Percentiles rank a stretch among this genome's conserved stretches.
These are phyloP conservation scores for Virgularia gustaviana DNA, from an alignment of 92 coral and sea anemone genomes.

Conservation along the genomic window DNA sequence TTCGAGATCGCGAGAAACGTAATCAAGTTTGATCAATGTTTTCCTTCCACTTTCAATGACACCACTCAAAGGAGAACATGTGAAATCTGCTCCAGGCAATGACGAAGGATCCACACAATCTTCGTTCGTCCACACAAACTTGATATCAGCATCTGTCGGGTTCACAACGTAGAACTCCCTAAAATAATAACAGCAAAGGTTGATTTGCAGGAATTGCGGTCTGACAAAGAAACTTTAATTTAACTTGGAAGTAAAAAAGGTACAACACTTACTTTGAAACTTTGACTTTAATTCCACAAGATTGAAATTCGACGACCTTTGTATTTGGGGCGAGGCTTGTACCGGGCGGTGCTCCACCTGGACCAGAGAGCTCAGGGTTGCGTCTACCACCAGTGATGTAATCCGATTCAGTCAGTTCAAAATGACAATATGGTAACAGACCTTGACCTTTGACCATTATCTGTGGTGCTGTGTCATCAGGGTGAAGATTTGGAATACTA, in stretches of 20 bases:
- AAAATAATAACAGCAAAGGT: too few relatives aligned
- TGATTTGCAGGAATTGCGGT: neutral
- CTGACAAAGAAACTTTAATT: neutral
- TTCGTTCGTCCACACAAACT: constrained; percentile 86
- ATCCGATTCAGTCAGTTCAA: constrained; percentile 90
- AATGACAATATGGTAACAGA: constrained; percentile 94
- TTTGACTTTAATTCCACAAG: constrained; percentile 93
- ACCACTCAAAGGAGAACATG: constrained; percentile 70
- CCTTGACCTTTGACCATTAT: constrained; percentile 77
- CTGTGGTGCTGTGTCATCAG: constrained; percentile 54
- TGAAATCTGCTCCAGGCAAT: constrained; percentile 72
- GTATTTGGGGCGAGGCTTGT: constrained; percentile 93
- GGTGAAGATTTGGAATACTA: constrained; percentile 73
- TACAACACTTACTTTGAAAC: constrained; percentile 62
- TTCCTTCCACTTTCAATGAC: constrained; percentile 87
- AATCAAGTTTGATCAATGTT: constrained; percentile 79
- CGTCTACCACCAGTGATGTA: constrained; percentile 93
- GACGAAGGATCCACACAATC: constrained; percentile 72
- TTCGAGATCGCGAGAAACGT: constrained; percentile 83
- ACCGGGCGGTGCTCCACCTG: constrained; percentile 98
- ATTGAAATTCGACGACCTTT: constrained; percentile 92
- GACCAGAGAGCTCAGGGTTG: constrained; percentile 92
- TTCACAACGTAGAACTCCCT: constrained; percentile 86
- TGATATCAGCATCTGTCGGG: constrained; percentile 74
- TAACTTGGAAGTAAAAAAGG: neutral